Evolutionary conservation across 2,113 vertebrate species (phyloP), one percentile per base, ranked within the genome.

Genomic region (Prochilodus magdalenae): DNA sequence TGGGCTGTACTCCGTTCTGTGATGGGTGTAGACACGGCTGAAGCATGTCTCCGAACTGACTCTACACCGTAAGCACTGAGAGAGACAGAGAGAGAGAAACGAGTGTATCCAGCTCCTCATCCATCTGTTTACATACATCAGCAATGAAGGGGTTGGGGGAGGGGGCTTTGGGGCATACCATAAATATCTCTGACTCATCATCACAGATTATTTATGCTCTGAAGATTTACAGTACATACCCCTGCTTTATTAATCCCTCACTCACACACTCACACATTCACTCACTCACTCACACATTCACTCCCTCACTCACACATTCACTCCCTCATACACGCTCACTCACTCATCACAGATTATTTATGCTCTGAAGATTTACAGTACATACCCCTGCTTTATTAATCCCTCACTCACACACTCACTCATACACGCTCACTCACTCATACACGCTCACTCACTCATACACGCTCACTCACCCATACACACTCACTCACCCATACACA

Each of bases 101-200:
- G 79, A 16, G 73, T 81, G 76, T 86, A 76, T 79, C 73, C 75
- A 86, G 79, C 85, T 71, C 86, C 86, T 90, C 88, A 92, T 85
- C 57, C 83, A 82, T 87, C 63, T 84, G 88, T 81, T 89, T 85
- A 88, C 86, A 89, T 86, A 89, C 75, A 87, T 90, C 82, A 85
- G 82, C 83, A 85, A 12, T 65, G 29, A 82, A 15, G 65, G 49
- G 73, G 10, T 65, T 71, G 74, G 81, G 76, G 86, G 59, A 63
- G 75, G 86, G 83, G 81, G 87, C 89, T 88, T 87, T 92, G 84
- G 87, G 88, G 85, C 87, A 82, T 73, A 86, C 87, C 87, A 90
- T 88, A 92, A 91, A 92, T 92, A 92, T 92, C 89, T 92, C 85
- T 91, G 90, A 93, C 86, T 94, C 91, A 92, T 94, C 91, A 92